Conservation (phyloP, 2,888 invertebrate genomes). For the Cordilura impudica region DNA sequence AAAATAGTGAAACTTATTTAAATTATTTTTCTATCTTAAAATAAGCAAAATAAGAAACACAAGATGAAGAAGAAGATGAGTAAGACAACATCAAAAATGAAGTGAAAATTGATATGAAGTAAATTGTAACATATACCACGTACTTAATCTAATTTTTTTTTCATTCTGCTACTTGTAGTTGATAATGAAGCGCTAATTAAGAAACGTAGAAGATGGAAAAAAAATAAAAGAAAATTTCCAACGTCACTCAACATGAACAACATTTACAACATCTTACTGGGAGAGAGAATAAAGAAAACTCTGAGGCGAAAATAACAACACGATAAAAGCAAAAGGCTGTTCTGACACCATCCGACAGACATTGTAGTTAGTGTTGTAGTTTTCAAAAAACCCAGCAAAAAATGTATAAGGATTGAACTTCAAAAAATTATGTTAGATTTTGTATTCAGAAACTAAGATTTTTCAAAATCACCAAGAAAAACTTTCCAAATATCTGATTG, state of each 20-base stretch:
- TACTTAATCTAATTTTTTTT: conserved; percentile 42
- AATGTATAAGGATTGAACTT: too few relatives aligned
- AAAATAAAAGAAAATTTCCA: conserved; percentile 22
- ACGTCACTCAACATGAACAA: conserved; percentile 24
- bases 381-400: neutral
- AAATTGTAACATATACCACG: conserved; percentile 35
- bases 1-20: too few relatives aligned
- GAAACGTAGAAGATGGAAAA: conserved; percentile 34
- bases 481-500: too few relatives aligned
- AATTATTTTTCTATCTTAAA: too few relatives aligned
- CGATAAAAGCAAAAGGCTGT: conserved; percentile 37
- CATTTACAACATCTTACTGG: neutral
- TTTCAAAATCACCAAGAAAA: too few relatives aligned
- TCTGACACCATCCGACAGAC: conserved; percentile 8
- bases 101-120: neutral
- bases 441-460: too few relatives aligned
- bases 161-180: conserved; percentile 24
- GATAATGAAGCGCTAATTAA: conserved; percentile 63
- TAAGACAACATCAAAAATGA: too few relatives aligned
- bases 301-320: neutral
- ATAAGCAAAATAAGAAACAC: too few relatives aligned
- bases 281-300: neutral
- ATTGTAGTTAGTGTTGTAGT: neutral
- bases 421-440: too few relatives aligned
- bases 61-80: too few relatives aligned